phyloP scores from a whole-genome alignment of 2,797 vertebrate genomes.

The Hoplostethus atlanticus region DNA sequence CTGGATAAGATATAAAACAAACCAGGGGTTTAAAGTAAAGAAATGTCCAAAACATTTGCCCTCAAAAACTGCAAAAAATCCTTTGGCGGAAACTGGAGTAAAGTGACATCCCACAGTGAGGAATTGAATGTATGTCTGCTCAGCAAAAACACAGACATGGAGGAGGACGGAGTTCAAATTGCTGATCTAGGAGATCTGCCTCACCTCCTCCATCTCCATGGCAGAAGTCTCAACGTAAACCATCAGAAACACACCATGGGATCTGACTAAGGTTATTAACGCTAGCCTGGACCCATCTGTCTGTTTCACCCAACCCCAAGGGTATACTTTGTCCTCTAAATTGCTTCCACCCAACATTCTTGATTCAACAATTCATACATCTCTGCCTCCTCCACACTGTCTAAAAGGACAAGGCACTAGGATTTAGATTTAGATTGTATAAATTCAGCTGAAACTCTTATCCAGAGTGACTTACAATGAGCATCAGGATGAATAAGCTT shows the following conservation, averaged over 20 bases:
- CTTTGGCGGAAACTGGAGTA: slow-evolving; percentile 13
- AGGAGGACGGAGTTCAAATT: slow-evolving; percentile 31
- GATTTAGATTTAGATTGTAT: neutral
- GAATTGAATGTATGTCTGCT: slow-evolving; percentile 41
- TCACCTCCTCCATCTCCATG: slow-evolving; percentile 23
- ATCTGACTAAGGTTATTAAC: slow-evolving; percentile 2
- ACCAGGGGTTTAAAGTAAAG: neutral
- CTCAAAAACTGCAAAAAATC: neutral
- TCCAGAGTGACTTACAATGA: no score
- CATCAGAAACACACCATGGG: slow-evolving; percentile 24
- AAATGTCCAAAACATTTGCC: neutral
- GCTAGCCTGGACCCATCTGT: neutral
- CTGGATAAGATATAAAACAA: neutral
- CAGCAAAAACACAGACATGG: slow-evolving; percentile 44
- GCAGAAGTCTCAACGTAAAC: slow-evolving; percentile 33
- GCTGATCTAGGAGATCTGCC: slow-evolving; percentile 57
- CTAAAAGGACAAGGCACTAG: neutral
- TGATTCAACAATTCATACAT: neutral
- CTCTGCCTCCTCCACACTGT: neutral
- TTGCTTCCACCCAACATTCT: neutral
- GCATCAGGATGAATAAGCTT: neutral
- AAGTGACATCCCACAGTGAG: slow-evolving; percentile 31
- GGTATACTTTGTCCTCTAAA: neutral
- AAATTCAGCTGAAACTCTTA: no score
- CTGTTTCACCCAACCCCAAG: neutral